These are phyloP conservation scores for Lophius americanus DNA, from an alignment of 2,797 vertebrate genomes.

Conservation along the genomic window DNA sequence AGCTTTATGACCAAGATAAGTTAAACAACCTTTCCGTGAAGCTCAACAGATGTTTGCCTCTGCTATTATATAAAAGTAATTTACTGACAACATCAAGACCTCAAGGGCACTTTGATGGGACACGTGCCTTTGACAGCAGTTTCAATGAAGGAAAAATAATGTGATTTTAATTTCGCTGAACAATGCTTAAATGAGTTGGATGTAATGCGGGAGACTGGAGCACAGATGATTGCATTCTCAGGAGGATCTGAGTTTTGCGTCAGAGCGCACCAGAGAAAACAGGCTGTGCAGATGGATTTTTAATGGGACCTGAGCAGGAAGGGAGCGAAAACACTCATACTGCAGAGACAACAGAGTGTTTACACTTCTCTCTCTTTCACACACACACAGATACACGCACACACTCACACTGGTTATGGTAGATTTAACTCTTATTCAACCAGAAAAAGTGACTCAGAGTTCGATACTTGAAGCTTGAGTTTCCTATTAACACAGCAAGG, in stretches of 20 bases:
- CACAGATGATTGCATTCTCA: slow-evolving; percentile 33
- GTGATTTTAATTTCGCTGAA: not conserved
- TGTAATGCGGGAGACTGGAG: slow-evolving; percentile 10
- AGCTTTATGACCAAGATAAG: too few relatives aligned
- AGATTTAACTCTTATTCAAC: not conserved
- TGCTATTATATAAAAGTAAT: too few relatives aligned
- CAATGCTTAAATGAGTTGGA: not conserved
- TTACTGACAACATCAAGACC: too few relatives aligned
- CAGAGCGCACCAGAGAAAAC: slow-evolving; percentile 10
- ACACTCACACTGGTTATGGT: not conserved
- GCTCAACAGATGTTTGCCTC: too few relatives aligned
- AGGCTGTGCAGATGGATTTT: too few relatives aligned
- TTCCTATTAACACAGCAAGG: too few relatives aligned
- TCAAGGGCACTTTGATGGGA: not conserved
- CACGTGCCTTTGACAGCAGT: not conserved
- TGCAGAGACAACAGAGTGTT: too few relatives aligned
- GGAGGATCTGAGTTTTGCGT: slow-evolving; percentile 16
- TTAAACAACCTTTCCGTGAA: too few relatives aligned
- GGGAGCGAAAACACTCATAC: too few relatives aligned
- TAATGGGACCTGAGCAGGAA: too few relatives aligned
- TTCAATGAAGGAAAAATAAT: not conserved
- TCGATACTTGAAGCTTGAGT: too few relatives aligned
- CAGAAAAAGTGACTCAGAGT: not conserved
- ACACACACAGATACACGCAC: not conserved
- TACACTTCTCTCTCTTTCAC: not conserved